A percentile compares a stretch with the other conserved stretches of the same genome.
Evolutionary conservation across 2,888 invertebrate species (phyloP).

Genomic region (Andrena chrysosceles): DNA sequence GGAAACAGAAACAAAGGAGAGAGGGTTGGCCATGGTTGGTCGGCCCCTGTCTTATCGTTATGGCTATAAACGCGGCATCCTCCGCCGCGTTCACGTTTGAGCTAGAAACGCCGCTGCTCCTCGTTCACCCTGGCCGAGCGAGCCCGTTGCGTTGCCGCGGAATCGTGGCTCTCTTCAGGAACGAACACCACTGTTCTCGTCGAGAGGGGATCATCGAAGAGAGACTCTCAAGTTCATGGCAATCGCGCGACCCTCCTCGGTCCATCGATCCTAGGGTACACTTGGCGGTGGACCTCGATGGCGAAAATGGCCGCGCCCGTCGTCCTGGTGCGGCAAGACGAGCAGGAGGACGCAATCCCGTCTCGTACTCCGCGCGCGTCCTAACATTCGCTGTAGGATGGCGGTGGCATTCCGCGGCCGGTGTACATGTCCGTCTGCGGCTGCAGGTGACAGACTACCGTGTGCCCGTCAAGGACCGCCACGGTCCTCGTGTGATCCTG

Average conservation of each 20-base stretch:
- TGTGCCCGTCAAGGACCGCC: conserved; percentile 93
- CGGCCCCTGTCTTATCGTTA: conserved; percentile 41
- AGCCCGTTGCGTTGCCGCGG: conserved; percentile 22
- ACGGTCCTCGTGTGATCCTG: conserved; percentile 86
- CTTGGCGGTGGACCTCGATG: conserved; percentile 12
- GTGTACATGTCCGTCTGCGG: conserved; percentile 87
- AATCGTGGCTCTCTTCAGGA: conserved; percentile 43
- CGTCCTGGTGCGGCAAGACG: conserved; percentile 52
- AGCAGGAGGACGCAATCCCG: conserved; percentile 38
- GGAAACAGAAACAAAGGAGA: conserved; percentile 43
- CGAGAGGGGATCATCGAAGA: conserved; percentile 1
- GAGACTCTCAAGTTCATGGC: neutral
- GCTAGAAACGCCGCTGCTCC: conserved; percentile 57
- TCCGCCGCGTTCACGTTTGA: conserved; percentile 59
- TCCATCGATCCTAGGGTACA: conserved; percentile 15
- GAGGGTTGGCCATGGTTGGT: conserved; percentile 17
- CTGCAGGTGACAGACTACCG: conserved; percentile 94
- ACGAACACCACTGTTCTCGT: conserved; percentile 38
- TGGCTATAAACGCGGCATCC: conserved; percentile 63
- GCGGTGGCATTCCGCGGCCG: conserved; percentile 86
- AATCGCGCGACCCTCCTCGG: conserved; percentile 7
- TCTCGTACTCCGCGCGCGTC: conserved; percentile 10
- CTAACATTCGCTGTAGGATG: conserved; percentile 88
- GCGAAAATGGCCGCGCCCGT: conserved; percentile 25
- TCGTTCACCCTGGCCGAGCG: conserved; percentile 9